Base-by-base conservation (phyloP, 2,797 vertebrate genomes). In the Pseudochromis fuscus region DNA sequence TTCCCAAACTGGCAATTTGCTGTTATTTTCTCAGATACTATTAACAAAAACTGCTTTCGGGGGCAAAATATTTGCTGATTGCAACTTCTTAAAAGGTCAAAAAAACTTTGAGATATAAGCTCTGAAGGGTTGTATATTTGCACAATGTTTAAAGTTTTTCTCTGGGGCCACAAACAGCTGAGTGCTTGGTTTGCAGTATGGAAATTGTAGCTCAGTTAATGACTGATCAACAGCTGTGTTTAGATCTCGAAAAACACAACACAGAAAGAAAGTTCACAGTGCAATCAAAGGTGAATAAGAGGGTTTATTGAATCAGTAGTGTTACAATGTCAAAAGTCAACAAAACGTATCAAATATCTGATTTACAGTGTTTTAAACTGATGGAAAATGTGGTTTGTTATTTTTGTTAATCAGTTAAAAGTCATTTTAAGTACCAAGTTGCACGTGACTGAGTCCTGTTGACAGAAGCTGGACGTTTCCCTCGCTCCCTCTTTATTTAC, bases 371-470 rank as follows among this genome's bases (percentile, higher is more conserved):
- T 56, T 44, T 56, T 60, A 27, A 35, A 48, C 11, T 35, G 33
- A 35, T 23, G n/a, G n/a, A n/a, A n/a, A n/a, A n/a, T n/a, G n/a
- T n/a, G n/a, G n/a, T n/a, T n/a, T n/a, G n/a, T n/a, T n/a, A n/a
- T n/a, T n/a, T n/a, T n/a, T n/a, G n/a, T n/a, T n/a, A n/a, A n/a
- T n/a, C n/a, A n/a, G n/a, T n/a, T n/a, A n/a, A 13, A 56, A 27
- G 19, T 67, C 3, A 61, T 52, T 81, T 62, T 23, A 48, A 62
- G 24, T 13, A 66, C 58, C 58, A 23, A 28, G 51, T 66, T 64
- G 4, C 64, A 44, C 86, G 91, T 67, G 80, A 90, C 64, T 66
- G 16, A 30, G 21, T 28, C 10, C 1, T 93, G 77, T 92, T 89
- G 87, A 63, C 83, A 57, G 48, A 87, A 88, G 79, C 87, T 86